A percentile compares a stretch with the other conserved stretches of the same genome.
These are phyloP conservation scores for Cardiocondyla obscurior DNA, from an alignment of 1,140 invertebrate genomes.

Conservation along the genomic window DNA sequence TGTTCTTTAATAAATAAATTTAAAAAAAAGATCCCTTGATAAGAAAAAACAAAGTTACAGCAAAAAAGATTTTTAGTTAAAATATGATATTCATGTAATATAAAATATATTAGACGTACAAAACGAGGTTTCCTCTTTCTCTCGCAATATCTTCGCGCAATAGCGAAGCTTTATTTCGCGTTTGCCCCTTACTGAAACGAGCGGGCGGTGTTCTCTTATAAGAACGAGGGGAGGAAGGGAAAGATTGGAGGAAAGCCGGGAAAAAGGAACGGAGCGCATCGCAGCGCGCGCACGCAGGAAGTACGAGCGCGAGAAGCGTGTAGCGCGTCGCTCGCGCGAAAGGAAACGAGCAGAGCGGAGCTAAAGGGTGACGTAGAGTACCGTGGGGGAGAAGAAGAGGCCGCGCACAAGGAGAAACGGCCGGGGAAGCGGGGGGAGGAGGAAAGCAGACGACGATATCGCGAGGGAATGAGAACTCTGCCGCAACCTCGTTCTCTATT, in stretches of 20 bases:
- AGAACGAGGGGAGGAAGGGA: background rate
- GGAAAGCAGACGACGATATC: slow-evolving; percentile 48
- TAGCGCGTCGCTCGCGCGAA: background rate
- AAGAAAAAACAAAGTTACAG: background rate
- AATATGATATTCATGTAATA: background rate
- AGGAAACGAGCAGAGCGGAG: background rate
- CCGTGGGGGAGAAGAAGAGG: slow-evolving; percentile 18
- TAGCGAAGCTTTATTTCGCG: background rate
- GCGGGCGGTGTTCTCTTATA: background rate
- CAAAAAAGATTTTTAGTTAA: background rate
- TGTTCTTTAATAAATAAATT: no score
- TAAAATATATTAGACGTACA: background rate
- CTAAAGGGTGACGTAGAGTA: slow-evolving; percentile 37
- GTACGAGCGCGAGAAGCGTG: slow-evolving; percentile 11
- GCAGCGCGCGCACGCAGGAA: slow-evolving; percentile 22
- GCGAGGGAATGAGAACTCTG: slow-evolving; percentile 65
- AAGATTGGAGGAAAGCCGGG: background rate
- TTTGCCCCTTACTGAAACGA: background rate
- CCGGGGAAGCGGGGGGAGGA: background rate
- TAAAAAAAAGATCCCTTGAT: background rate
- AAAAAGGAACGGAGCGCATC: slow-evolving; percentile 1
- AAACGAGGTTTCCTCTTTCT: background rate
- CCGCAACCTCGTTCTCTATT: slow-evolving; percentile 69
- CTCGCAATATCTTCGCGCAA: slow-evolving; percentile 1
- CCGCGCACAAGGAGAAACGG: background rate